These are phyloP conservation scores for Flexamia atlantica DNA, from an alignment of 2,888 invertebrate genomes.

Conservation along the genomic window DNA sequence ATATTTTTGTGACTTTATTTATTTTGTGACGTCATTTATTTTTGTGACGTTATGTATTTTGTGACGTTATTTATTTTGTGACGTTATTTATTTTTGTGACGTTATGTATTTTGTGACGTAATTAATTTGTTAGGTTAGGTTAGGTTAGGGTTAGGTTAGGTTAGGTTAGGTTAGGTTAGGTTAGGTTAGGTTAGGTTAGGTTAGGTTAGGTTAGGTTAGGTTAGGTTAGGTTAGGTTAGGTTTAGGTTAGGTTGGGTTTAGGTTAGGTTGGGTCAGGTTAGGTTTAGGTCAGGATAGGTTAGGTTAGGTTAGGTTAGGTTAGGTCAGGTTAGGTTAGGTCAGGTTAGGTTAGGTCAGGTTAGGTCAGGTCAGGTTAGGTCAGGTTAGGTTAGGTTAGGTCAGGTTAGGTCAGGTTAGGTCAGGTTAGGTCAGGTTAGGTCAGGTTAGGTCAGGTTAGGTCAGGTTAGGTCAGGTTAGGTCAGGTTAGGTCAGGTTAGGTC, in stretches of 20 bases:
- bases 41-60: too few species aligned
- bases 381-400: conserved; percentile 65
- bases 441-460: conserved; percentile 66
- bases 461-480: conserved; percentile 65
- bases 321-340: conserved; percentile 65
- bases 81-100: too few species aligned
- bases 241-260: too few species aligned
- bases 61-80: too few species aligned
- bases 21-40: too few species aligned
- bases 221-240: conserved; percentile 65
- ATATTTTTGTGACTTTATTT: too few species aligned
- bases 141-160: conserved; percentile 34
- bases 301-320: conserved; percentile 65
- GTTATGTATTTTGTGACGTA: too few species aligned
- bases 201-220: conserved; percentile 64
- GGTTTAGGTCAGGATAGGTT: conserved; percentile 65
- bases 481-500: conserved; percentile 64
- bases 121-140: conserved; percentile 39
- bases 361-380: conserved; percentile 63
- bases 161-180: conserved; percentile 66
- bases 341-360: conserved; percentile 64
- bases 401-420: conserved; percentile 62
- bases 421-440: conserved; percentile 60
- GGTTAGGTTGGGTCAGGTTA: conserved; percentile 65
- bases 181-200: conserved; percentile 65